phyloP scores from a whole-genome alignment of 2,888 invertebrate species.

The Caenorhabditis auriculariae region DNA sequence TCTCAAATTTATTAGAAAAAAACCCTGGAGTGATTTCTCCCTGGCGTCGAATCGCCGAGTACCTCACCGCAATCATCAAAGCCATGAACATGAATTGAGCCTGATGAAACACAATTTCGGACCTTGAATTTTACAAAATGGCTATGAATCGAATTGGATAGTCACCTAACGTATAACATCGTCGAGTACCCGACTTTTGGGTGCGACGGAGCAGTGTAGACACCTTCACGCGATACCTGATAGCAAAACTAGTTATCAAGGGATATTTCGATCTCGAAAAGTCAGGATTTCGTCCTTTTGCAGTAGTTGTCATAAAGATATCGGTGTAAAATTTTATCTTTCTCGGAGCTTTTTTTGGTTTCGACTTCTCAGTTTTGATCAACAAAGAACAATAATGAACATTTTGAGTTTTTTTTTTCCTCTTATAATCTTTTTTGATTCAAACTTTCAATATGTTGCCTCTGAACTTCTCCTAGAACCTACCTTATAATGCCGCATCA shows the following conservation, averaged over 20 bases:
- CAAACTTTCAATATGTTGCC: neutral
- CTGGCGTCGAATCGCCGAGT: slow-evolving; percentile 85
- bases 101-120: slow-evolving; percentile 87
- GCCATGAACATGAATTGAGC: slow-evolving; percentile 74
- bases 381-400: too few relatives aligned
- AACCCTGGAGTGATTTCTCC: slow-evolving; percentile 82
- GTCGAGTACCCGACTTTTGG: slow-evolving; percentile 85
- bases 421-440: too few relatives aligned
- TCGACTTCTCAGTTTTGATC: neutral
- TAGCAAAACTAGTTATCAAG: neutral
- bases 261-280: neutral
- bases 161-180: slow-evolving; percentile 77
- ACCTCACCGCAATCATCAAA: slow-evolving; percentile 83
- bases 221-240: slow-evolving; percentile 73
- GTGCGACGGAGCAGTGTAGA: slow-evolving; percentile 80
- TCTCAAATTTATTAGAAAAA: slow-evolving; percentile 26
- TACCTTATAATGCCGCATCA: slow-evolving; percentile 90
- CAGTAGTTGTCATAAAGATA: neutral
- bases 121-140: slow-evolving; percentile 77
- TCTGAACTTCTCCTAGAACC: neutral
- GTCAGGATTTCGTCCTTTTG: neutral
- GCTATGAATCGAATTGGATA: slow-evolving; percentile 86
- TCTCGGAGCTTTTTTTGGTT: neutral
- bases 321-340: neutral
- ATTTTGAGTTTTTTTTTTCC: too few relatives aligned